These are phyloP conservation scores for Oryzias sinensis DNA, from an alignment of 2,797 vertebrate genomes.

Conservation along the genomic window DNA sequence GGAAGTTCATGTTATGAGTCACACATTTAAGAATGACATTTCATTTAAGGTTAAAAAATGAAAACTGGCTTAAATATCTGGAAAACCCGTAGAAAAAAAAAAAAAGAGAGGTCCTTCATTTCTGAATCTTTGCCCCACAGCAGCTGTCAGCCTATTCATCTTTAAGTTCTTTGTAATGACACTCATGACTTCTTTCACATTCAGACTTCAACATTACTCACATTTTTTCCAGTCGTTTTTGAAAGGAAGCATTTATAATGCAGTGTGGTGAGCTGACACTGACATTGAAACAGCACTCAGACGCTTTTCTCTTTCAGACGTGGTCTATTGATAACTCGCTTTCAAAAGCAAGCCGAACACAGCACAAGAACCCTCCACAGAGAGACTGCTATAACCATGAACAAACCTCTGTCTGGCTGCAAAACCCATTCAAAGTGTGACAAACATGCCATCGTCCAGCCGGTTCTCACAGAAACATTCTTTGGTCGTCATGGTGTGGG, in stretches of 20 bases:
- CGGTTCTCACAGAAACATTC: slow-evolving; percentile 27
- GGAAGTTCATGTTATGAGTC: background rate
- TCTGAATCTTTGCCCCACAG: slow-evolving; percentile 6
- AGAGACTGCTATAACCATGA: slow-evolving; percentile 22
- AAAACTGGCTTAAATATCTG: slow-evolving; percentile 1
- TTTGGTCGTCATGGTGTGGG: slow-evolving; percentile 23
- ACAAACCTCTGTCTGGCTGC: slow-evolving; percentile 22
- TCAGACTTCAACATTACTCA: slow-evolving; percentile 16
- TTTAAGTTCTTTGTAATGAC: slow-evolving; percentile 2
- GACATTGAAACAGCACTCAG: slow-evolving; percentile 33
- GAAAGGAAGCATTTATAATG: slow-evolving; percentile 37
- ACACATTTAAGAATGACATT: slow-evolving; percentile 1
- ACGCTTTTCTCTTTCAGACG: slow-evolving; percentile 29
- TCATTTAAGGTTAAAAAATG: slow-evolving; percentile 12
- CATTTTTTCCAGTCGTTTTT: slow-evolving; percentile 1
- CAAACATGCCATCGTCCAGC: slow-evolving; percentile 44
- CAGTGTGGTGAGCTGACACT: slow-evolving; percentile 26
- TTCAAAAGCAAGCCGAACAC: slow-evolving; percentile 30
- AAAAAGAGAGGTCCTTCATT: slow-evolving; percentile 4
- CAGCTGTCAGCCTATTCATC: slow-evolving; percentile 18
- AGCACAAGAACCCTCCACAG: slow-evolving; percentile 31
- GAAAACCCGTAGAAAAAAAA: background rate
- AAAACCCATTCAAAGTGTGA: slow-evolving; percentile 49
- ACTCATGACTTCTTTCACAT: slow-evolving; percentile 22
- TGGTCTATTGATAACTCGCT: slow-evolving; percentile 42